Evolutionary conservation across 92 coral and sea anemone species (phyloP).

Genomic region (Galaxea fascicularis): DNA sequence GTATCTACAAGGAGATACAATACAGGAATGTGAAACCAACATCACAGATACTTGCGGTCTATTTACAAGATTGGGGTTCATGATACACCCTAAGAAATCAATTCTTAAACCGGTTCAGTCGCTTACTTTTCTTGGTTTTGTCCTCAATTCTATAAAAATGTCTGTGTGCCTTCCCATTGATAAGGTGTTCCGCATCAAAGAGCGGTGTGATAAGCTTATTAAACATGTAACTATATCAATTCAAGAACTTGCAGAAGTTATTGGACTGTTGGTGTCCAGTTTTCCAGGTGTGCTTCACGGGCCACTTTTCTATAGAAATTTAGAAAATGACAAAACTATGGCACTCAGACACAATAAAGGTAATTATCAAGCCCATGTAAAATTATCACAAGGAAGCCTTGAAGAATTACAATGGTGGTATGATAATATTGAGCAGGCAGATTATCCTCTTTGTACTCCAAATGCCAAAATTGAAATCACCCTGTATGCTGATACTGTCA

Average conservation of each 20-base stretch:
- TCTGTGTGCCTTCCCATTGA: constrained; percentile 44
- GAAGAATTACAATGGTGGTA: constrained; percentile 62
- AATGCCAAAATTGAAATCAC: constrained; percentile 12
- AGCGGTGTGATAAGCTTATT: constrained; percentile 26
- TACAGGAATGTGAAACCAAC: too few relatives aligned
- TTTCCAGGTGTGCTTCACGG: constrained; percentile 53
- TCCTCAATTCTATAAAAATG: constrained; percentile 37
- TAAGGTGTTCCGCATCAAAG: constrained; percentile 25
- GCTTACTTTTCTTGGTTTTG: constrained; percentile 27
- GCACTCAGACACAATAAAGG: constrained; percentile 56
- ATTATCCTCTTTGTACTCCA: constrained; percentile 14
- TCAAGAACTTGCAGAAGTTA: constrained; percentile 46
- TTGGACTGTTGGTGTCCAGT: constrained; percentile 47
- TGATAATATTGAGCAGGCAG: constrained; percentile 36
- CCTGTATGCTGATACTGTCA: constrained; percentile 53
- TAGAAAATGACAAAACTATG: constrained; percentile 42
- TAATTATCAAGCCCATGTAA: constrained; percentile 29
- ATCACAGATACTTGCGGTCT: constrained; percentile 9
- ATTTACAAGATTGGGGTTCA: constrained; percentile 34
- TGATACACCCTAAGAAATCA: constrained; percentile 35
- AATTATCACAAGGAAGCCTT: constrained; percentile 28
- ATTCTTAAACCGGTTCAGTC: not conserved
- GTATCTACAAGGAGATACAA: constrained; percentile 51
- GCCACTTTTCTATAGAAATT: constrained; percentile 40
- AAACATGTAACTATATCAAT: constrained; percentile 26